phyloP scores from a whole-genome alignment of 2,888 invertebrate species.

The Ophioninae sp. region DNA sequence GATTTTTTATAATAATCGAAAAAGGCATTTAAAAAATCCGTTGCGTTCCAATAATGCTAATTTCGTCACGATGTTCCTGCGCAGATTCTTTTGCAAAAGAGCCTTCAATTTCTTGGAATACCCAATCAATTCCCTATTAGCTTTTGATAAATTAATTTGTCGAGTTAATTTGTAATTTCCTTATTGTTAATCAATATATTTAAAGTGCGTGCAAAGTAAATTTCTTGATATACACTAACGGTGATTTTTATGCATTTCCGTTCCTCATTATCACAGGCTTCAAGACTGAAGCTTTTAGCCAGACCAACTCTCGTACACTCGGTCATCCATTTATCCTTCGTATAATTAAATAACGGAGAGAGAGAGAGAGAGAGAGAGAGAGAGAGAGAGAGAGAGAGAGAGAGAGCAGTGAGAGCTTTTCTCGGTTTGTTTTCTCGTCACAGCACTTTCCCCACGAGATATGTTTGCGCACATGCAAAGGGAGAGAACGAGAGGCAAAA shows the following conservation, averaged over 20 bases:
- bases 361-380: conserved; percentile 13
- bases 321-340: neutral
- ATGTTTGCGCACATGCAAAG: conserved; percentile 14
- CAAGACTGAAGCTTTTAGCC: conserved; percentile 1
- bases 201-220: neutral
- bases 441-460: conserved; percentile 8
- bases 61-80: too few species aligned
- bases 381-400: conserved; percentile 12
- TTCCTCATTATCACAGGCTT: neutral
- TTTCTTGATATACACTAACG: neutral
- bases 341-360: conserved; percentile 24
- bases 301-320: neutral
- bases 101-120: too few species aligned
- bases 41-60: too few species aligned
- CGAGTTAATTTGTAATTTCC: neutral
- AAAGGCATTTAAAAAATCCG: too few species aligned
- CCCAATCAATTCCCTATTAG: too few species aligned
- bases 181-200: neutral
- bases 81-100: too few species aligned
- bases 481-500: neutral
- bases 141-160: neutral
- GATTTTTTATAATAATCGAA: too few species aligned
- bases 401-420: conserved; percentile 3
- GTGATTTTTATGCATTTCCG: neutral
- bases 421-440: conserved; percentile 29